These are phyloP conservation scores for Aphrocallistes beatrix DNA, from an alignment of 37 sponge, comb jelly and placozoan species.

Conservation along the genomic window DNA sequence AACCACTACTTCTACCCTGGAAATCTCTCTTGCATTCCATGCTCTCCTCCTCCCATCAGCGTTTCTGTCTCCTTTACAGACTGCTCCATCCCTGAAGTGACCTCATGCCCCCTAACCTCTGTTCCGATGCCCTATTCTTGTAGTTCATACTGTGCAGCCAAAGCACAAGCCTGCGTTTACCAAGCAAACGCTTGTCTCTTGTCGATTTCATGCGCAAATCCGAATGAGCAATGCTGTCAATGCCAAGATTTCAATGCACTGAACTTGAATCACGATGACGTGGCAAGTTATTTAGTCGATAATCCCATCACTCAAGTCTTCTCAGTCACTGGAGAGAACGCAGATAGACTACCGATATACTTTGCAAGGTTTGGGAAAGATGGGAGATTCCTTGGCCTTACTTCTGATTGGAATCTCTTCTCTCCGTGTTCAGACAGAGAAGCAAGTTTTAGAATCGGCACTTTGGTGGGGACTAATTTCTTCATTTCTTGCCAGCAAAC, in stretches of 20 bases:
- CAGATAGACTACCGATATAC: neutral
- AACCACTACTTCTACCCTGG: constrained; percentile 1
- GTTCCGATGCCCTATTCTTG: no score
- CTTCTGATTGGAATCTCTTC: neutral
- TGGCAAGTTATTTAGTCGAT: neutral
- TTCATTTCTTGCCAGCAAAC: neutral
- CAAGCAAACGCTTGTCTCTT: neutral
- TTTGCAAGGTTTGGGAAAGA: neutral
- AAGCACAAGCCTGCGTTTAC: neutral
- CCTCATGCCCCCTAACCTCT: neutral
- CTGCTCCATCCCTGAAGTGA: neutral
- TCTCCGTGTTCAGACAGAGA: neutral
- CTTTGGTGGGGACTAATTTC: neutral
- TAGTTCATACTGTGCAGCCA: neutral
- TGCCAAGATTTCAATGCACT: neutral
- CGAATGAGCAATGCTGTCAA: neutral
- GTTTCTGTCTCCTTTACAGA: neutral
- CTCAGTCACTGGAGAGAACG: neutral
- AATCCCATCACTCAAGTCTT: neutral
- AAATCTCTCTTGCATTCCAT: neutral
- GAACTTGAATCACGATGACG: neutral
- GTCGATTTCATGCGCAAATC: no score
- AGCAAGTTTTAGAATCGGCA: neutral
- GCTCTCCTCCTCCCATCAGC: neutral
- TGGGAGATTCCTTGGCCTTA: neutral